Conservation (phyloP, 2,888 invertebrate species). For the Orthosia gracilis region DNA sequence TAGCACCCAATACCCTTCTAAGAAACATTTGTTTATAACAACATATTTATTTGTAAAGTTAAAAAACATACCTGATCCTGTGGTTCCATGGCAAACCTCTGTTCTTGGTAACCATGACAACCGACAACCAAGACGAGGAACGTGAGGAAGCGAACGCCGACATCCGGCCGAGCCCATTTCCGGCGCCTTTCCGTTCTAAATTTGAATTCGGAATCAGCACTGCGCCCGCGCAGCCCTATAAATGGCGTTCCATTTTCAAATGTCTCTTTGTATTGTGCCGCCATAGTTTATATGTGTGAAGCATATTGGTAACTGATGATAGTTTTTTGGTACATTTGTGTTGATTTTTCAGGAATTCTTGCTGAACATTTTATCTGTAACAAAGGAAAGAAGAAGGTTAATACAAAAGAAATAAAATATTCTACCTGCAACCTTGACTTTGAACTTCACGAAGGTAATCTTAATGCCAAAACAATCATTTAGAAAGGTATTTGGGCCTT, state of each 20-base stretch:
- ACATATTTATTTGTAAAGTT: slow-evolving; percentile 40
- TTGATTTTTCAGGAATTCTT: slow-evolving; percentile 67
- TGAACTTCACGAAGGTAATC: neutral
- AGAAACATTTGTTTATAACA: slow-evolving; percentile 35
- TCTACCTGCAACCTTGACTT: neutral
- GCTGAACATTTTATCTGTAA: slow-evolving; percentile 76
- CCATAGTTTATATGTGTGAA: slow-evolving; percentile 82
- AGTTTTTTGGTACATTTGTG: slow-evolving; percentile 74
- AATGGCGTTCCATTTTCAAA: slow-evolving; percentile 77
- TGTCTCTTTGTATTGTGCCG: slow-evolving; percentile 78
- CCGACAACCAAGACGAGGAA: slow-evolving; percentile 77
- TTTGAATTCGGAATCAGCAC: slow-evolving; percentile 81
- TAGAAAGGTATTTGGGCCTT: too few species aligned
- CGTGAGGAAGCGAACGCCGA: slow-evolving; percentile 79
- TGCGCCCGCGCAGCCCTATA: slow-evolving; percentile 79
- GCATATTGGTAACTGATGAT: slow-evolving; percentile 80
- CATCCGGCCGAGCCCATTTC: slow-evolving; percentile 81
- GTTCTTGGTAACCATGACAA: slow-evolving; percentile 90
- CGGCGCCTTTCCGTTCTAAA: slow-evolving; percentile 81
- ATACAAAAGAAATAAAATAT: neutral
- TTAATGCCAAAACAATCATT: too few species aligned
- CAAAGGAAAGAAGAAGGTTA: slow-evolving; percentile 65
- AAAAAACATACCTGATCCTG: slow-evolving; percentile 92
- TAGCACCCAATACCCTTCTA: slow-evolving; percentile 22
- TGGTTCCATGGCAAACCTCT: slow-evolving; percentile 98